Conservation (phyloP, 2,113 vertebrate genomes). For the Cathartes aura region DNA sequence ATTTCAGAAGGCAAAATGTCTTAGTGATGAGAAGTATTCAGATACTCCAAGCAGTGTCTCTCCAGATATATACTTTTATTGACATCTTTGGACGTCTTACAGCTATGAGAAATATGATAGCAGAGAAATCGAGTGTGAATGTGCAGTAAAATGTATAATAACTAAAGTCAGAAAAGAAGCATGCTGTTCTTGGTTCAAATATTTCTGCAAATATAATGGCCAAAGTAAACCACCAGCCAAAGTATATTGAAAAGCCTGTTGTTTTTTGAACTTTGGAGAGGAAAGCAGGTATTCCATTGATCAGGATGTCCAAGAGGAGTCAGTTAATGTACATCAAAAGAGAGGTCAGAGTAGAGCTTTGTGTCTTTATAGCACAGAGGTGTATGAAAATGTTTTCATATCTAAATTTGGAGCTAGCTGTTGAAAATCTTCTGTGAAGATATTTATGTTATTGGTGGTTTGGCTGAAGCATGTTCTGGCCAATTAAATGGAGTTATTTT, state of each 20-base stretch:
- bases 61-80: not conserved
- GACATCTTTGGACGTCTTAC: not conserved
- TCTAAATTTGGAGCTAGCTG: not conserved
- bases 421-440: not conserved
- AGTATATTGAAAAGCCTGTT: not conserved
- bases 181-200: not conserved
- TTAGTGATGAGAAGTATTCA: not conserved
- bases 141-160: not conserved
- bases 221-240: not conserved
- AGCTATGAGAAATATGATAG: not conserved
- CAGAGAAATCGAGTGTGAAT: not conserved
- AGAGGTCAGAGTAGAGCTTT: not conserved
- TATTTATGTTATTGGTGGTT: slow-evolving; percentile 28
- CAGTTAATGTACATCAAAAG: not conserved
- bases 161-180: not conserved
- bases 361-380: not conserved
- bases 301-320: not conserved
- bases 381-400: not conserved
- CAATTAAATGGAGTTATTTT: slow-evolving; percentile 25
- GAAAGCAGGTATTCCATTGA: not conserved
- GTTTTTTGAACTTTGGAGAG: not conserved
- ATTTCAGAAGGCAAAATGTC: not conserved
- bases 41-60: not conserved
- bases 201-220: not conserved
- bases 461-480: slow-evolving; percentile 35